Conservation (phyloP, 2,113 vertebrate genomes). For the Pollachius pollachius region DNA sequence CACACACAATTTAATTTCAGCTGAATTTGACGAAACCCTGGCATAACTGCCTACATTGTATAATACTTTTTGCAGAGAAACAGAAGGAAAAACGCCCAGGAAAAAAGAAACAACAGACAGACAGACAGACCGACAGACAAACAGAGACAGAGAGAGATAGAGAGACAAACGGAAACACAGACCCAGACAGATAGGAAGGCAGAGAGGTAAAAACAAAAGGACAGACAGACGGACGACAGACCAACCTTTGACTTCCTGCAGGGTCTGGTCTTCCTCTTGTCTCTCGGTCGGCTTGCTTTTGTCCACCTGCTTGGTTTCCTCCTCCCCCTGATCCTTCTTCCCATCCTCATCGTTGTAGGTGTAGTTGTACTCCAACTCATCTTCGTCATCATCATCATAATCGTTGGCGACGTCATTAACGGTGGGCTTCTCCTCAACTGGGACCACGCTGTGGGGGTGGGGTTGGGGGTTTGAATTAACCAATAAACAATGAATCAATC, state of each 20-base stretch:
- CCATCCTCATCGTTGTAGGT: slow-evolving; percentile 83
- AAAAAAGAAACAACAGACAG: slow-evolving; percentile 1
- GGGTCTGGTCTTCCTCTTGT: slow-evolving; percentile 75
- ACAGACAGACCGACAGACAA: not conserved
- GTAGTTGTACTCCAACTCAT: slow-evolving; percentile 80
- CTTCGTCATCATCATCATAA: slow-evolving; percentile 73
- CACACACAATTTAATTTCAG: slow-evolving; percentile 21
- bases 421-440: slow-evolving; percentile 78
- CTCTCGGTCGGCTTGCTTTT: slow-evolving; percentile 64
- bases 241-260: slow-evolving; percentile 89
- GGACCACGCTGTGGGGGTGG: slow-evolving; percentile 73
- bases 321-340: slow-evolving; percentile 73
- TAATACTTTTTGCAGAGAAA: slow-evolving; percentile 27
- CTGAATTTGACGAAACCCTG: slow-evolving; percentile 2
- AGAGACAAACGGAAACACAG: not conserved
- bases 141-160: slow-evolving; percentile 1
- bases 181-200: not conserved
- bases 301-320: slow-evolving; percentile 77
- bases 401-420: slow-evolving; percentile 69
- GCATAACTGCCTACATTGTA: slow-evolving; percentile 7
- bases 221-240: slow-evolving; percentile 15
- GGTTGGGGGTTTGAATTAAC: not conserved
- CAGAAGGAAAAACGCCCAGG: slow-evolving; percentile 20
- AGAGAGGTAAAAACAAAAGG: not conserved
- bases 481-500: slow-evolving; percentile 25